Base-by-base conservation (phyloP, 1,140 invertebrate species). In the Rhysida immarginata region DNA sequence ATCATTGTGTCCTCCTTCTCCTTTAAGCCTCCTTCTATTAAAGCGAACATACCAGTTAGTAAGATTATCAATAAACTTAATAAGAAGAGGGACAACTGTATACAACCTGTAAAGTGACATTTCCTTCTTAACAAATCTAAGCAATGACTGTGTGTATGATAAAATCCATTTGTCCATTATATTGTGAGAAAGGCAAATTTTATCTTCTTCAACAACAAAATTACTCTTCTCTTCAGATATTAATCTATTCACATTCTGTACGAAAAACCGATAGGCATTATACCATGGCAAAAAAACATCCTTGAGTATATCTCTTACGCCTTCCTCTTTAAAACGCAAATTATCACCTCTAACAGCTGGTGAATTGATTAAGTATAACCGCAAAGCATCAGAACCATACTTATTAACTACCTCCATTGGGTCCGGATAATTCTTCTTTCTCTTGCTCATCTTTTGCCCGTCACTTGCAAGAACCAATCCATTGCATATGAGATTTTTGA, bases 271-370 rank as follows among this genome's bases (percentile, higher is more conserved):
- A 69, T 95, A 99, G 1, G 96, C 94, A 75, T 99, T 99, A 65
- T 93, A 98, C 96, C 95, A 99, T 0, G 96, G 96, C 35, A 99
- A 68, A 66, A 99, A 95, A 0, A 98, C 92, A 69, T 99, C 95
- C 71, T 99, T 99, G 11, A 98, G 79, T 35, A 99, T 78, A 72
- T 97, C 92, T 53, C 84, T 78, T 0, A 99, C 95, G 21, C 93
- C 96, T 67, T 96, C 91, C 71, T 99, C 94, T 67, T 95, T 95
- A 69, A 99, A 99, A 52, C 85, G 73, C 24, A 99, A 75, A 72
- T 91, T 97, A 67, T 99, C 96, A 5, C 91, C 96, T 62, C 91
- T 76, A 0, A 99, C 96, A 27, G 96, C 94, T 1, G 96, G 96
- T 14, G 95, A 99, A 74, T 97, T 98, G 58, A 99, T 93, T 26